A percentile compares a stretch with the other conserved stretches of the same genome.
Evolutionary conservation across 2,797 vertebrate genomes (phyloP).

Genomic region (Simalia tracyae): DNA sequence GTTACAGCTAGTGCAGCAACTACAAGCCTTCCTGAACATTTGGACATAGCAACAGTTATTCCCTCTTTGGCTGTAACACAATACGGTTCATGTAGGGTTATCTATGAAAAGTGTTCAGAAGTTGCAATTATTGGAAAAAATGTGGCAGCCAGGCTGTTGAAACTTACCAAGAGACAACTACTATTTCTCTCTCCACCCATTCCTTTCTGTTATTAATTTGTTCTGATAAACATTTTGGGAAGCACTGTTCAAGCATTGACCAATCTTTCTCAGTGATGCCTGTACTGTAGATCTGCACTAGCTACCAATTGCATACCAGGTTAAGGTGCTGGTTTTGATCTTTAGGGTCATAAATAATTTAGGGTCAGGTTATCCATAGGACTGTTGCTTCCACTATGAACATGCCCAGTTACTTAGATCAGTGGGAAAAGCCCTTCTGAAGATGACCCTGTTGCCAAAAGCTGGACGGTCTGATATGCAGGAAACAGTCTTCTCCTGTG

Average conservation of each 20-base stretch:
- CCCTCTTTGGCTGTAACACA: background rate
- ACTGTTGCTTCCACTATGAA: background rate
- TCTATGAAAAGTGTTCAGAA: background rate
- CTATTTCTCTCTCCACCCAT: background rate
- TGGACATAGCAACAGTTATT: background rate
- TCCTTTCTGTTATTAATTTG: background rate
- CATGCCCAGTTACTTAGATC: background rate
- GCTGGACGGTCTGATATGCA: background rate
- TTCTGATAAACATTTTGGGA: background rate
- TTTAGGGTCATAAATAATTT: background rate
- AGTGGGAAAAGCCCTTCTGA: background rate
- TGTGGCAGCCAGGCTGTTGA: background rate
- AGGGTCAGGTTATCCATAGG: background rate
- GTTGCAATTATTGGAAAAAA: background rate
- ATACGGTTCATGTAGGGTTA: background rate
- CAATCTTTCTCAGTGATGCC: background rate
- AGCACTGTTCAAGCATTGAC: background rate
- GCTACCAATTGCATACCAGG: background rate
- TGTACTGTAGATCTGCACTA: background rate
- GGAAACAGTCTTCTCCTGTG: background rate
- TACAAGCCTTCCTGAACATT: background rate
- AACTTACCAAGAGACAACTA: background rate
- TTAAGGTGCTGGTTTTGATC: background rate
- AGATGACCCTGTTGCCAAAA: background rate
- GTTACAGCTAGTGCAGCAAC: background rate